Evolutionary conservation across 2,888 invertebrate species (phyloP).

Genomic region (Epinotia bilunana): DNA sequence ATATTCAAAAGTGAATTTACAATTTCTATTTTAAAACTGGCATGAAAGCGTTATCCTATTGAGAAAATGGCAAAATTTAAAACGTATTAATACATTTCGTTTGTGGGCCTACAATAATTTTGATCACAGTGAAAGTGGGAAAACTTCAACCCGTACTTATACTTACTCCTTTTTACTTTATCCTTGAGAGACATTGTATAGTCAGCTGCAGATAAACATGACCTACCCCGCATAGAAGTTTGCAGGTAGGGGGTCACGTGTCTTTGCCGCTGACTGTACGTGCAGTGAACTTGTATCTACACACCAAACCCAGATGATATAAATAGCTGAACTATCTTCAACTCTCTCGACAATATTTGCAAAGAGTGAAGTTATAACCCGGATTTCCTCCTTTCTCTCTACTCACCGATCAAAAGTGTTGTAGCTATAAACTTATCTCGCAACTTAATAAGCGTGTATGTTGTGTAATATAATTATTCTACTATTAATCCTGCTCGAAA

Average conservation of each 20-base stretch:
- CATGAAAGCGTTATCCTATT: conserved; percentile 75
- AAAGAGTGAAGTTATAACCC: too few relatives aligned
- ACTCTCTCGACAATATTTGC: too few relatives aligned
- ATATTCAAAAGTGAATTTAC: conserved; percentile 83
- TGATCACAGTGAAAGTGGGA: conserved; percentile 29
- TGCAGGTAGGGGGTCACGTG: too few relatives aligned
- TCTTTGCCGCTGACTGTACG: too few relatives aligned
- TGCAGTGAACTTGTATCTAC: too few relatives aligned
- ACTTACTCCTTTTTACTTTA: background rate
- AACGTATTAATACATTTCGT: conserved; percentile 69
- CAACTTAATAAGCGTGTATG: conserved; percentile 76
- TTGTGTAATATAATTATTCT: conserved; percentile 68
- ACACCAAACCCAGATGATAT: too few relatives aligned
- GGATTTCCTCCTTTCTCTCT: background rate
- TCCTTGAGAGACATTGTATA: background rate
- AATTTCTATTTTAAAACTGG: conserved; percentile 74
- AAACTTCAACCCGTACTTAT: background rate
- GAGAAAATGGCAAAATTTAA: conserved; percentile 74
- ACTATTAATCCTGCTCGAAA: conserved; percentile 67
- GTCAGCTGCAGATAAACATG: background rate
- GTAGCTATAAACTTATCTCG: conserved; percentile 62
- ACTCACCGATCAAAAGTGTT: conserved; percentile 52
- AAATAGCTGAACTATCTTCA: too few relatives aligned
- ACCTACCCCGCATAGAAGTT: too few relatives aligned
- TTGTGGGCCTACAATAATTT: conserved; percentile 57